Base-by-base conservation (phyloP, 2,888 invertebrate genomes). In the Frankliniella fusca region DNA sequence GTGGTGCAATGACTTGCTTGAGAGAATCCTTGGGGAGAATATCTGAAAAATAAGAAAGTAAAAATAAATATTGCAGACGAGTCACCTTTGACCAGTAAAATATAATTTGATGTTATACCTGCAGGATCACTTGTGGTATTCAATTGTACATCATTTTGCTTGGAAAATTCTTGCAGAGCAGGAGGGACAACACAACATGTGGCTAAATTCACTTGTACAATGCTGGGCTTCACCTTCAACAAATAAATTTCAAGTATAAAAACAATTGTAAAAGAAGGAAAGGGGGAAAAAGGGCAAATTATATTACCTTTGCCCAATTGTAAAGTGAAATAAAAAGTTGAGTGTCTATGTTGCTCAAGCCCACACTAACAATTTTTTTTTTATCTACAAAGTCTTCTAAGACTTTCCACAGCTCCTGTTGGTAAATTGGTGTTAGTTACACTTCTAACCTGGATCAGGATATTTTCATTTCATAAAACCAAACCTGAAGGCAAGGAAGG, bases 111-210 rank as follows among this genome's bases (percentile, higher is more conserved):
- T 38, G 38, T 38, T 38, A 38, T 89, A 96, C 96, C 94, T 87
- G 92, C 92, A 0, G 97, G 96, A 88, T 99, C 99, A 86, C 95
- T 97, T 88, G 99, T 99, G 0, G 98, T 99, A 48, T 99, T 90
- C 70, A 99, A 89, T 87, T 97, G 97, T 84, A 99, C 94, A 86
- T 96, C 95, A 86, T 97, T 93, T 84, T 94, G 93, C 85, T 95
- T 94, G 84, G 98, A 97, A 89, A 96, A 99, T 84, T 93, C 92
- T 88, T 96, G 94, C 84, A 99, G 90, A 3, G 95, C 93, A 1
- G 96, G 94, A 38, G 98, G 98, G 82, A 99, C 97, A 5, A 97
- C 95, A 89, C 98, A 98, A 87, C 98, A 98, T 20, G 95, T 94
- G 0, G 95, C 93, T 82, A 98, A 90, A 89, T 97, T 98, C 83